Base-by-base conservation (phyloP, 1,140 invertebrate genomes). In the Globodera rostochiensis region DNA sequence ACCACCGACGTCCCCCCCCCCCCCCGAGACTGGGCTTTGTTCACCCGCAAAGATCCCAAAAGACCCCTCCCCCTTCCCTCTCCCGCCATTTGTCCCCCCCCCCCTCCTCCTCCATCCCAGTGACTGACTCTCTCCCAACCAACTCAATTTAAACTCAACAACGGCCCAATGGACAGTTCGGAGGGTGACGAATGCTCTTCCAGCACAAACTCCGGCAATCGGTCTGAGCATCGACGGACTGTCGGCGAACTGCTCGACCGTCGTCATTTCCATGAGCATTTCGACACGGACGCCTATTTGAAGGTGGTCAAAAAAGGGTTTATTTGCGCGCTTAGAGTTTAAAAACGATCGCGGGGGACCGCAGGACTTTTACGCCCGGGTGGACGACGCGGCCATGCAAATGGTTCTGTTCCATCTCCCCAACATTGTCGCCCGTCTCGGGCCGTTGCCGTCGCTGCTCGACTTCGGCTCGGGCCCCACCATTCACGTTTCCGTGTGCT, bases 361-460 rank as follows among this genome's bases (percentile, higher is more conserved):
- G 69, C 49, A 89, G 85, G 87, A 88, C 78, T 88, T 88, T 73
- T 88, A 88, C 80, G 83, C 82, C 19, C 80, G 86, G 66, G 79
- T 88, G 25, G 88, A 88, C 7, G 87, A 88, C 57, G 84, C 87
- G 25, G 87, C 87, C 8, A 88, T 88, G 87, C 87, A 90, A 75
- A 83, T 88, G 77, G 85, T 88, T 11, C 77, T 89, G 25, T 85
- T 75, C n/a, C 88, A 88, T 77, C 66, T 88, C 50, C 87, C 87
- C 8, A 82, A 80, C 46, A 84, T 88, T 46, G 87, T 84, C 11
- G 87, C 83, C 50, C 76, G 86, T 53, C 50, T 88, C 6, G 83
- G 83, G 11, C 74, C 71, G 47, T 47, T 75, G 6, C 73, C 76
- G 13, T 79, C 87, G 21, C 69, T 88, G n/a, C 67, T 88, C 25